Evolutionary conservation across 2,888 invertebrate species (phyloP).

Genomic region (Caenorhabditis doughertyi): DNA sequence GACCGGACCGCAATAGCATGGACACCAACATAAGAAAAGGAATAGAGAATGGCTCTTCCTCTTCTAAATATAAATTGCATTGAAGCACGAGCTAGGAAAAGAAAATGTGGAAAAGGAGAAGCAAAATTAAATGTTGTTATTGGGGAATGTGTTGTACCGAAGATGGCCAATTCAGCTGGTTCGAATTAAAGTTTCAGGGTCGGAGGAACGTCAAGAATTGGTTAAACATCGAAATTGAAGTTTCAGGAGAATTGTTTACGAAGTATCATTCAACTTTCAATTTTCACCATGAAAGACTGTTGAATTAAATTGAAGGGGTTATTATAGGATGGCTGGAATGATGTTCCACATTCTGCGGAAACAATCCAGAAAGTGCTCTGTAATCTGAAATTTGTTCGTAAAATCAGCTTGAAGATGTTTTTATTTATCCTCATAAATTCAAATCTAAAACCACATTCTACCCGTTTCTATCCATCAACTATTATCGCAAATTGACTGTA

Average conservation of each 20-base stretch:
- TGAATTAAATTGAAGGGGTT: too few species aligned
- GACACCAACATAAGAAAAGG: constrained; percentile 17
- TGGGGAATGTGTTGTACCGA: constrained; percentile 19
- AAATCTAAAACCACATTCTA: constrained; percentile 37
- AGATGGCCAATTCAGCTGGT: constrained; percentile 32
- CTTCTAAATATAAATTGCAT: constrained; percentile 48
- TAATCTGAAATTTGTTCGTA: too few species aligned
- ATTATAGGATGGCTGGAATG: too few species aligned
- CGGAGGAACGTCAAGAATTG: constrained; percentile 16
- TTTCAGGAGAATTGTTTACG: not conserved
- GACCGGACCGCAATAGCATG: constrained; percentile 27
- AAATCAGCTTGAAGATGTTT: too few species aligned
- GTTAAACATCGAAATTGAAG: constrained; percentile 19
- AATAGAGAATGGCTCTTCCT: constrained; percentile 6
- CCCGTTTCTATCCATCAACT: constrained; percentile 26
- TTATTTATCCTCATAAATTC: too few species aligned
- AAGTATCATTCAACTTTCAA: not conserved
- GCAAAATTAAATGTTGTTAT: constrained; percentile 47
- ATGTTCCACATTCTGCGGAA: too few species aligned
- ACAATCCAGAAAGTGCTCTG: too few species aligned
- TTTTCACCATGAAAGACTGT: too few species aligned
- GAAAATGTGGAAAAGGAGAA: constrained; percentile 23
- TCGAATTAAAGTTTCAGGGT: constrained; percentile 25
- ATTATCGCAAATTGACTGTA: not conserved
- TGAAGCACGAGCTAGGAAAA: constrained; percentile 28